phyloP scores from a whole-genome alignment of 2,888 invertebrate species.

The Rhaphigaster nebulosa region DNA sequence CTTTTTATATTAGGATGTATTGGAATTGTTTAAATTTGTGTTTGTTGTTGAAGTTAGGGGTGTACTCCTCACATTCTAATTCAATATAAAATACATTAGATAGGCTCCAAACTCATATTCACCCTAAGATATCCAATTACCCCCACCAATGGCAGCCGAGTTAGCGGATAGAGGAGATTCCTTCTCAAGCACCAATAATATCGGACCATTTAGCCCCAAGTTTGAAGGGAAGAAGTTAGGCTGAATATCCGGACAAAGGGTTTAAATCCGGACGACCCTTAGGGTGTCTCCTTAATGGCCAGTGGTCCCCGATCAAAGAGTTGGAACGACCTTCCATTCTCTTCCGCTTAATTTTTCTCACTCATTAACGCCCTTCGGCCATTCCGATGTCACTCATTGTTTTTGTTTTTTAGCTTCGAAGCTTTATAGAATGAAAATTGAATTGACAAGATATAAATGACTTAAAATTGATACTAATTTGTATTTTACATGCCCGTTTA shows the following conservation, averaged over 20 bases:
- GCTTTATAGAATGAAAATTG: not conserved
- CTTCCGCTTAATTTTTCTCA: conserved; percentile 26
- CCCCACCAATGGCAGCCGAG: not conserved
- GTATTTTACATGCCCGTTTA: too few relatives aligned
- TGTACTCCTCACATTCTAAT: not conserved
- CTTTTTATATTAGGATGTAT: too few relatives aligned
- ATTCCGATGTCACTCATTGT: not conserved
- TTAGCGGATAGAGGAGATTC: not conserved
- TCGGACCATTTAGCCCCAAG: conserved; percentile 37
- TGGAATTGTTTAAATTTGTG: not conserved
- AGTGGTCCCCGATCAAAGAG: conserved; percentile 14
- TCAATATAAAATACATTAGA: not conserved
- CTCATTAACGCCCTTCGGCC: not conserved
- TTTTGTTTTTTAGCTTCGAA: not conserved
- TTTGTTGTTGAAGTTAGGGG: not conserved
- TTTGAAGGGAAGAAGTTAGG: conserved; percentile 32
- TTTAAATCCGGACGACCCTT: conserved; percentile 3
- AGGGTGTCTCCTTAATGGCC: conserved; percentile 34
- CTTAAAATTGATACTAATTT: too few relatives aligned
- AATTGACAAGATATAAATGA: not conserved
- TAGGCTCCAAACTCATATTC: not conserved
- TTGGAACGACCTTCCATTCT: not conserved
- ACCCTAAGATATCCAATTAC: not conserved
- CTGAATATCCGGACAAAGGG: conserved; percentile 38
- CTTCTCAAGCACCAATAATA: conserved; percentile 35